Evolutionary conservation across 2,113 vertebrate species (phyloP).

Genomic region (Bujurquina vittata): DNA sequence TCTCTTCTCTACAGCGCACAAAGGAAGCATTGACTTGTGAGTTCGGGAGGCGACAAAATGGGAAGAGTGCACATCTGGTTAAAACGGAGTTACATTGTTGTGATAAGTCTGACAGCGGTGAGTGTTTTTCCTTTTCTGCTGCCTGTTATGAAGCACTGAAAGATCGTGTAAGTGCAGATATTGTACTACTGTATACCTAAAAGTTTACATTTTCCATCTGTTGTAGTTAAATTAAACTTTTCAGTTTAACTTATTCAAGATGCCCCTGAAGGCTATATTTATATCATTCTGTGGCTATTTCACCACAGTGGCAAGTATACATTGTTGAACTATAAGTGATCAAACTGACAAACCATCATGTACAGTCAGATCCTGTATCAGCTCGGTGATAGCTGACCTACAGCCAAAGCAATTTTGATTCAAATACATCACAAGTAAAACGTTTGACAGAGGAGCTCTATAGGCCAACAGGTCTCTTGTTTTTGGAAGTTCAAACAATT

Average conservation of each 20-base stretch:
- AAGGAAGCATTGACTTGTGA: background rate
- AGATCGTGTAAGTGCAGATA: background rate
- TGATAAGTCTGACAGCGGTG: slow-evolving; percentile 46
- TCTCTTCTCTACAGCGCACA: too few species aligned
- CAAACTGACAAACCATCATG: too few species aligned
- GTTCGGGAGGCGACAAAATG: slow-evolving; percentile 24
- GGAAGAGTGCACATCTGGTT: slow-evolving; percentile 53
- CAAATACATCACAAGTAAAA: background rate
- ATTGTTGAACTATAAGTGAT: too few species aligned
- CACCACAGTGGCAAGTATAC: too few species aligned
- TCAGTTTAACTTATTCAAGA: background rate
- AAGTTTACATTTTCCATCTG: background rate
- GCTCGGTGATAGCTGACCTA: too few species aligned
- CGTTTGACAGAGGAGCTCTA: background rate
- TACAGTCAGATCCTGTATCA: too few species aligned
- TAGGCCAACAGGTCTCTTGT: too few species aligned
- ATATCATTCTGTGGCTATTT: too few species aligned
- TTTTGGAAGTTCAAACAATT: background rate
- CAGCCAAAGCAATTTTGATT: too few species aligned
- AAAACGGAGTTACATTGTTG: slow-evolving; percentile 31
- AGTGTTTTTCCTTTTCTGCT: slow-evolving; percentile 18
- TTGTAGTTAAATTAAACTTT: background rate
- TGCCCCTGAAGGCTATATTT: background rate
- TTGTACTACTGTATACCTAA: background rate
- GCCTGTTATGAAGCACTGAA: background rate